These are phyloP conservation scores for Ariopsis seemanni DNA, from an alignment of 2,113 vertebrate genomes.

Conservation along the genomic window DNA sequence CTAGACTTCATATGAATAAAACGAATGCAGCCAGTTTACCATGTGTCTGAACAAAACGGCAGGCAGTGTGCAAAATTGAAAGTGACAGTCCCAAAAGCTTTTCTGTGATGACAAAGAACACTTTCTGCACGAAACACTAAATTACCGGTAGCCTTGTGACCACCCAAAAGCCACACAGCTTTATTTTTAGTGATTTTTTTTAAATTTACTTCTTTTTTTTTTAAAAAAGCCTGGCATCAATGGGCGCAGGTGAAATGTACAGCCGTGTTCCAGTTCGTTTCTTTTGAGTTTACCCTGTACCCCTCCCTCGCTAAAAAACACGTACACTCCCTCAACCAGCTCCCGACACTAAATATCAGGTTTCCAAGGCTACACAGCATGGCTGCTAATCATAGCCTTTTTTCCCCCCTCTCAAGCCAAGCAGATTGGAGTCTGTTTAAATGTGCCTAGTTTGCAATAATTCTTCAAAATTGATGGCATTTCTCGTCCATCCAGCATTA, in stretches of 20 bases:
- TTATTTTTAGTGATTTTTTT: background rate
- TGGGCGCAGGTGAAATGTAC: slow-evolving; percentile 46
- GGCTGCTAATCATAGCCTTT: slow-evolving; percentile 56
- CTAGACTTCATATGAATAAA: background rate
- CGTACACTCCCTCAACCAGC: slow-evolving; percentile 31
- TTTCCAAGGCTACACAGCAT: slow-evolving; percentile 66
- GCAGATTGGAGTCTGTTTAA: slow-evolving; percentile 43
- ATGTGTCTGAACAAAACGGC: slow-evolving; percentile 23
- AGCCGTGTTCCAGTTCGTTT: slow-evolving; percentile 54
- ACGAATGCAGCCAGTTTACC: slow-evolving; percentile 21
- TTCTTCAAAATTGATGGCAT: slow-evolving; percentile 33
- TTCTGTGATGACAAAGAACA: slow-evolving; percentile 29
- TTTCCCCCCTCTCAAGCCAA: background rate
- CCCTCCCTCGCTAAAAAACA: slow-evolving; percentile 10
- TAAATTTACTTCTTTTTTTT: background rate
- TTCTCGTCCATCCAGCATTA: slow-evolving; percentile 6
- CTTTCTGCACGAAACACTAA: slow-evolving; percentile 20
- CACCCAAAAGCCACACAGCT: slow-evolving; percentile 30
- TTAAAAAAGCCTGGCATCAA: slow-evolving; percentile 29
- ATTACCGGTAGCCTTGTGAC: slow-evolving; percentile 9
- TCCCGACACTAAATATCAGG: slow-evolving; percentile 56
- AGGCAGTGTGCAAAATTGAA: slow-evolving; percentile 34
- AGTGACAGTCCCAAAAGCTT: slow-evolving; percentile 33
- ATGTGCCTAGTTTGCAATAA: slow-evolving; percentile 41
- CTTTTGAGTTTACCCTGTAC: slow-evolving; percentile 48